Percentiles rank a stretch among this genome's conserved stretches.
These are phyloP conservation scores for Microhierax caerulescens DNA, from an alignment of 2,797 vertebrate genomes.

Conservation along the genomic window DNA sequence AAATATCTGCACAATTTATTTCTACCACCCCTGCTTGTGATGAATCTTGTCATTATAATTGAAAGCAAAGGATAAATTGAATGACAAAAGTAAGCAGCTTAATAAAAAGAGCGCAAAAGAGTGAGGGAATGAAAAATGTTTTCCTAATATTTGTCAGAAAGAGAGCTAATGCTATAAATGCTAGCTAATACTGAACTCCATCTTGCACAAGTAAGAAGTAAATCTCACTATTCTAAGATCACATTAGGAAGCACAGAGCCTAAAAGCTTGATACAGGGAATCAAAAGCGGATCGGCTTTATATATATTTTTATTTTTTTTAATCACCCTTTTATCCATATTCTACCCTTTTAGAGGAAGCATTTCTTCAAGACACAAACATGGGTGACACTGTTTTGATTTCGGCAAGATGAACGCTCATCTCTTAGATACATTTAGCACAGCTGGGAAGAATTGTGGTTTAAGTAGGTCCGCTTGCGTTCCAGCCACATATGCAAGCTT, in stretches of 20 bases:
- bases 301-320: too few species aligned
- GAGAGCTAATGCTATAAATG: not conserved
- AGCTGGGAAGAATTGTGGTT: not conserved
- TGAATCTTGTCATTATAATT: not conserved
- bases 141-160: not conserved
- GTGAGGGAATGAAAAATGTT: not conserved
- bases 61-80: conserved; percentile 8
- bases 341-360: not conserved
- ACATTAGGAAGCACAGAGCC: not conserved
- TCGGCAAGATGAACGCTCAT: not conserved
- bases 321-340: not conserved
- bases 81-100: not conserved
- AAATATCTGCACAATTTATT: not conserved
- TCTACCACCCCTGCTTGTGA: not conserved
- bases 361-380: not conserved
- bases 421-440: not conserved
- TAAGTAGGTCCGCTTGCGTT: conserved; percentile 3
- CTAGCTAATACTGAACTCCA: not conserved
- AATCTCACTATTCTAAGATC: not conserved
- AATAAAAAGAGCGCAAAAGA: not conserved
- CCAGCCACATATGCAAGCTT: not conserved
- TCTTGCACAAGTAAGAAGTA: not conserved
- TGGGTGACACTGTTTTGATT: not conserved
- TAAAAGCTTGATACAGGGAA: not conserved
- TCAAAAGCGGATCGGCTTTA: not conserved